phyloP scores from a whole-genome alignment of 2,113 vertebrate genomes.

The Patagioenas fasciata region DNA sequence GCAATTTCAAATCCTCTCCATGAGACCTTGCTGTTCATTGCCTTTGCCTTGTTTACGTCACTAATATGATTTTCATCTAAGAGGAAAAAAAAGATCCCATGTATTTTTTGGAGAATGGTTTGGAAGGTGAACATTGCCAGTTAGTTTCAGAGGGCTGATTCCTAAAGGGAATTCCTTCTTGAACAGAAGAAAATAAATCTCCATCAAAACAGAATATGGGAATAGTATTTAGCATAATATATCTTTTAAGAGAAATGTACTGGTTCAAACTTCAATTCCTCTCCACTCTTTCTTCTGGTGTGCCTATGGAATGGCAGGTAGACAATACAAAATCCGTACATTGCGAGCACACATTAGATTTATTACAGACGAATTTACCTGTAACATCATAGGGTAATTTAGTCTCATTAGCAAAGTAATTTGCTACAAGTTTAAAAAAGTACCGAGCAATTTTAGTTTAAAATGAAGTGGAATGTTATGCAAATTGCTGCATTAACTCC shows the following conservation, averaged over 20 bases:
- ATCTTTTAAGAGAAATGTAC: neutral
- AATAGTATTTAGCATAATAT: neutral
- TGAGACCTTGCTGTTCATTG: neutral
- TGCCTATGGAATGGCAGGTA: neutral
- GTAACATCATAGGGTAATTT: constrained; percentile 47
- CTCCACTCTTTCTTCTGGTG: neutral
- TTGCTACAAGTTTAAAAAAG: constrained; percentile 51
- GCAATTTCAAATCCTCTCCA: neutral
- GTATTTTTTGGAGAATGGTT: neutral
- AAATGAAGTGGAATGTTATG: constrained; percentile 51
- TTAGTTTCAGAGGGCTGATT: neutral
- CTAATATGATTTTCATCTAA: neutral
- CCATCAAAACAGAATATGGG: neutral
- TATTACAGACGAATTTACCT: constrained; percentile 54
- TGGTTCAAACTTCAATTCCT: neutral
- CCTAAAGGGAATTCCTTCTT: neutral
- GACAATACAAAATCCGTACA: neutral
- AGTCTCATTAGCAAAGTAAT: constrained; percentile 59
- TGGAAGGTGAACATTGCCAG: neutral
- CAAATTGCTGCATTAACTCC: constrained; percentile 48
- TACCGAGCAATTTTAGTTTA: constrained; percentile 60
- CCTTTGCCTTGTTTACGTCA: neutral
- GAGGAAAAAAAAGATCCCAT: neutral
- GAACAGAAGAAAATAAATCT: neutral
- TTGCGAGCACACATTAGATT: neutral